Percentiles rank a stretch among this genome's conserved stretches.
Conservation (phyloP, 1,140 invertebrate species). For the Probaryconus sp. region DNA sequence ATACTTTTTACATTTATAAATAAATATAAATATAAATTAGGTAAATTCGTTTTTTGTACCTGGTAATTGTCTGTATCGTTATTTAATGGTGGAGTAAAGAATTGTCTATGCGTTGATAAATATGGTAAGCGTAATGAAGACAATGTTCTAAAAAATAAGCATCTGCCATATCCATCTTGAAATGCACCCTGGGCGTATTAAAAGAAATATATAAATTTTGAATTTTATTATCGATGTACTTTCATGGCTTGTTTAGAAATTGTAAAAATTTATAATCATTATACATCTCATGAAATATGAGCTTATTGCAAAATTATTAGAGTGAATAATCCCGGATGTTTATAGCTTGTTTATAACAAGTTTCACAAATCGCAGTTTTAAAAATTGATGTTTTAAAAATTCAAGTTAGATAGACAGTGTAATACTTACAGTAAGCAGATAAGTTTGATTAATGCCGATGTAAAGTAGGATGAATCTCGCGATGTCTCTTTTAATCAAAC, state of each 20-base stretch:
- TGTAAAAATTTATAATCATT: too few relatives aligned
- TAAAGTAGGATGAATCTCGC: conserved; percentile 32
- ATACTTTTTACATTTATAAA: too few relatives aligned
- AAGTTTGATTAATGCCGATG: conserved; percentile 24
- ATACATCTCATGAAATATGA: too few relatives aligned
- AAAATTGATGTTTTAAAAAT: too few relatives aligned
- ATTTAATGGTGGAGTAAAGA: conserved; percentile 1
- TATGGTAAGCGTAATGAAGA: conserved; percentile 28
- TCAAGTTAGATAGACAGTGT: too few relatives aligned
- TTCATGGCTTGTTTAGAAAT: too few relatives aligned
- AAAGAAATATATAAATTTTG: not conserved
- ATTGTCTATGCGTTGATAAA: conserved; percentile 25
- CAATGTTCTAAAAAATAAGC: conserved; percentile 51
- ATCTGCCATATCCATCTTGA: conserved; percentile 46
- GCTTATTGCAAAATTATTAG: too few relatives aligned
- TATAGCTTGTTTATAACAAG: too few relatives aligned
- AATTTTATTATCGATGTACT: not conserved
- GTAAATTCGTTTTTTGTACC: not conserved
- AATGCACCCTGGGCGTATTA: conserved; percentile 46
- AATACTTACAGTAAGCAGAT: conserved; percentile 36
- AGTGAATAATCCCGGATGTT: too few relatives aligned
- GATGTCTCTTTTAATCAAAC: conserved; percentile 21
- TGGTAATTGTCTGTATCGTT: conserved; percentile 19
- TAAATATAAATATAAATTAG: too few relatives aligned
- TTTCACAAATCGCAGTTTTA: too few relatives aligned